Percentiles rank a stretch among this genome's conserved stretches.
Evolutionary conservation across 2,888 invertebrate genomes (phyloP).

Genomic region (Villa cingulata): DNA sequence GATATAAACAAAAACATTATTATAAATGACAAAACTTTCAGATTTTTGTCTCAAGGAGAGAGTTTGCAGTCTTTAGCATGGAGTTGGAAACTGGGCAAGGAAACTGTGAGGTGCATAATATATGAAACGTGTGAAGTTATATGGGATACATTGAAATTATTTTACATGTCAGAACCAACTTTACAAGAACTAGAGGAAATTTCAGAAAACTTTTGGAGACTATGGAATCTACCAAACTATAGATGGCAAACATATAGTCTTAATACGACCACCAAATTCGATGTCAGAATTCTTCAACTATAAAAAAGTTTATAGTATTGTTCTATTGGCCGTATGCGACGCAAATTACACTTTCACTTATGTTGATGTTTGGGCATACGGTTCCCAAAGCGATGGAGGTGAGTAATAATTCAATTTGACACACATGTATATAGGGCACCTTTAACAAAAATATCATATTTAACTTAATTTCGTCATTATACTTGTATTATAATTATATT

Average conservation of each 20-base stretch:
- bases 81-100: not conserved
- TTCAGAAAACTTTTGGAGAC: conserved; percentile 1
- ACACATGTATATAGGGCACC: too few species aligned
- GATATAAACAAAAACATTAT: too few species aligned
- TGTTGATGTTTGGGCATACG: conserved; percentile 23
- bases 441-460: too few species aligned
- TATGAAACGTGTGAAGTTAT: conserved; percentile 1
- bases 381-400: conserved; percentile 18
- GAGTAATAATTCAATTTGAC: too few species aligned
- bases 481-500: too few species aligned
- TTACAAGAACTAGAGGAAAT: conserved; percentile 1
- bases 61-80: not conserved
- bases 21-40: too few species aligned
- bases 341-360: conserved; percentile 22
- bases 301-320: conserved; percentile 20
- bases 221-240: conserved; percentile 16
- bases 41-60: not conserved
- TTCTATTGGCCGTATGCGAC: conserved; percentile 22
- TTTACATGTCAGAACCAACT: conserved; percentile 3
- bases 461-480: too few species aligned
- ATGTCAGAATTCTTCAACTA: conserved; percentile 15
- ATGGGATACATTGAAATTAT: not conserved
- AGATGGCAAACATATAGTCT: not conserved
- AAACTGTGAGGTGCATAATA: not conserved
- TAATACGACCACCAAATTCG: conserved; percentile 16